A percentile compares a stretch with the other conserved stretches of the same genome.
Conservation (phyloP, 2,113 vertebrate species). For the Alces alces region DNA sequence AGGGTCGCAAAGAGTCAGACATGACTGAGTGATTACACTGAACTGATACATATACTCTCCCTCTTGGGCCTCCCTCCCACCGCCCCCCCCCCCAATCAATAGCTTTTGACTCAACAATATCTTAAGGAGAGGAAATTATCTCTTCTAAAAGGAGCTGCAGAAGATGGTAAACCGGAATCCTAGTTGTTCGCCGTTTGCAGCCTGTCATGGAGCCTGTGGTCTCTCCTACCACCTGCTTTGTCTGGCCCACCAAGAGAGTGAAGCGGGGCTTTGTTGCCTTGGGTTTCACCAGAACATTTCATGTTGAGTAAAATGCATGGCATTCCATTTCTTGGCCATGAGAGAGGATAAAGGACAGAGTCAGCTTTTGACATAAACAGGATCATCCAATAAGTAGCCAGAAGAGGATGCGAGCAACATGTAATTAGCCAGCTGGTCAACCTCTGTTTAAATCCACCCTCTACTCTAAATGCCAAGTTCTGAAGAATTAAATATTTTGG, state of each 20-base stretch:
- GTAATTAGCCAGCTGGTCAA: slow-evolving; percentile 67
- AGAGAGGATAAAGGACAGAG: slow-evolving; percentile 35
- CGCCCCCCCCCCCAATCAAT: background rate
- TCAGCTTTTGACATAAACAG: slow-evolving; percentile 66
- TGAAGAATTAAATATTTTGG: slow-evolving; percentile 60
- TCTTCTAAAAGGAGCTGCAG: background rate
- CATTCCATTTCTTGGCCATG: slow-evolving; percentile 32
- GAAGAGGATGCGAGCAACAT: slow-evolving; percentile 47
- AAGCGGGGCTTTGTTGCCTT: background rate
- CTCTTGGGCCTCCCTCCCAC: background rate
- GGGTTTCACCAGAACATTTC: slow-evolving; percentile 10
- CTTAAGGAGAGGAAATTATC: background rate
- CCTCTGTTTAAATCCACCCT: slow-evolving; percentile 60
- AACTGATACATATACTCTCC: background rate
- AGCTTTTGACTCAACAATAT: background rate
- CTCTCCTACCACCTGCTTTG: background rate
- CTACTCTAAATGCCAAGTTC: slow-evolving; percentile 60
- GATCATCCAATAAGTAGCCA: slow-evolving; percentile 30
- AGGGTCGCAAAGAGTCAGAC: accelerated
- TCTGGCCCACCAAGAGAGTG: background rate
- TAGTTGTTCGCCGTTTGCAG: background rate
- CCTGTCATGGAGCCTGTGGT: background rate
- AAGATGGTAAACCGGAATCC: background rate
- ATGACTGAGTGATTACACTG: background rate
- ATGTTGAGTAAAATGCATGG: background rate